Evolutionary conservation across 2,797 vertebrate genomes (phyloP).

Genomic region (Galaxias olidus): DNA sequence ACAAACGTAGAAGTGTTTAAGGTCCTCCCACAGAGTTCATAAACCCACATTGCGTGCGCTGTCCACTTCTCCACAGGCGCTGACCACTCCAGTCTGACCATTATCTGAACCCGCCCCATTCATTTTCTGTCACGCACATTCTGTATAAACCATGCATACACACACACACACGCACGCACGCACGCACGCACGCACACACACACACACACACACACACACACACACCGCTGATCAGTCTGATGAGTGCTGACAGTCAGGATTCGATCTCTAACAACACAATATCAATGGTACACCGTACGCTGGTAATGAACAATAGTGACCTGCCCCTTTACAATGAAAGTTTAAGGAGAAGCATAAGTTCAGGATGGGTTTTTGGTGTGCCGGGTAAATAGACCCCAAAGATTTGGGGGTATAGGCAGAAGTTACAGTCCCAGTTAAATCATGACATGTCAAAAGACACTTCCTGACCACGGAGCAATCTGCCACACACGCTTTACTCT

Average conservation of each 20-base stretch:
- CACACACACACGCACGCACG: not conserved
- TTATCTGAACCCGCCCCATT: not conserved
- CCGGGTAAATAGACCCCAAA: no score
- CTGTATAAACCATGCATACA: not conserved
- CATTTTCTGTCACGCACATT: not conserved
- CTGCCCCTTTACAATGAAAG: constrained; percentile 23
- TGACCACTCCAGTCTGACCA: not conserved
- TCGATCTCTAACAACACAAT: no score
- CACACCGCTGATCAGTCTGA: constrained; percentile 7
- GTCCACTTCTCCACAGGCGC: no score
- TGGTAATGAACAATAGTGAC: constrained; percentile 29
- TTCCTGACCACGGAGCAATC: no score
- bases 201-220: not conserved
- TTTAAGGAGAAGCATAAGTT: constrained; percentile 47
- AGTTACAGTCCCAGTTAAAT: no score
- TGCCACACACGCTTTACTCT: no score
- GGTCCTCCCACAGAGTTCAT: constrained; percentile 28
- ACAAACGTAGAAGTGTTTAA: not conserved
- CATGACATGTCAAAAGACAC: no score
- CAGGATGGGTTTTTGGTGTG: no score
- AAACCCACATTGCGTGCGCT: constrained; percentile 9
- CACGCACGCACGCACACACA: not conserved
- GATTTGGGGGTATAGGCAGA: no score
- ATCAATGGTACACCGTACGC: no score
- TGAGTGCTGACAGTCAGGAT: no score